A percentile compares a stretch with the other conserved stretches of the same genome.
Conservation (phyloP, 2,797 vertebrate genomes). For the Lepus oiostolus region DNA sequence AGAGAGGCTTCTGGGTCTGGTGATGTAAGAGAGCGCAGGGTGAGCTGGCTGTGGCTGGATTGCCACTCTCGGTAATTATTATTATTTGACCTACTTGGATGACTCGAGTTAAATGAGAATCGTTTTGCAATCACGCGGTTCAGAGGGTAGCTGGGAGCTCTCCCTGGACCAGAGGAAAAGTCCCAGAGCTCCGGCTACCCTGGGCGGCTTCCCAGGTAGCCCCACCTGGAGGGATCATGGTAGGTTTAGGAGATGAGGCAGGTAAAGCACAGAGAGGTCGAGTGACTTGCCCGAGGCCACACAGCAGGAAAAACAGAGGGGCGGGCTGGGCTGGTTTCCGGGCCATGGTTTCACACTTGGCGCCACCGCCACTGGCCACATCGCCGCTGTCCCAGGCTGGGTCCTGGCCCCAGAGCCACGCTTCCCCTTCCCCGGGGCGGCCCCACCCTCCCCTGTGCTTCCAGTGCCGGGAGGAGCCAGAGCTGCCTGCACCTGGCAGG, state of each 20-base stretch:
- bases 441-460: not conserved
- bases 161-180: not conserved
- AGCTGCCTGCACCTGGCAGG: not conserved
- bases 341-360: too few relatives aligned
- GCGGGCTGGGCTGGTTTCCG: not conserved
- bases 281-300: not conserved
- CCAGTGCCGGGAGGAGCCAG: not conserved
- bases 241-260: not conserved
- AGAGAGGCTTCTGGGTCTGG: constrained; percentile 38
- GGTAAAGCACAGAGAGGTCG: not conserved
- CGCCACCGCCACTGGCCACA: too few relatives aligned
- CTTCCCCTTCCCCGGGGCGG: not conserved
- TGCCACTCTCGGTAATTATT: constrained; percentile 37
- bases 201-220: not conserved
- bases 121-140: constrained; percentile 60
- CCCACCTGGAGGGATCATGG: too few relatives aligned
- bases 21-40: not conserved
- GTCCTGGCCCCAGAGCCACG: not conserved
- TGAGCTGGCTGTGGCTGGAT: constrained; percentile 69
- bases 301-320: not conserved
- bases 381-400: not conserved
- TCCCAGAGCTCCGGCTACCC: rapidly evolving
- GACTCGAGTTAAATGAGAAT: constrained; percentile 46
- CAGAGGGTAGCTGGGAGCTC: not conserved
- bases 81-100: constrained; percentile 62